A percentile compares a stretch with the other conserved stretches of the same genome.
These are phyloP conservation scores for Phragmatobia fuliginosa DNA, from an alignment of 2,888 invertebrate genomes.

Conservation along the genomic window DNA sequence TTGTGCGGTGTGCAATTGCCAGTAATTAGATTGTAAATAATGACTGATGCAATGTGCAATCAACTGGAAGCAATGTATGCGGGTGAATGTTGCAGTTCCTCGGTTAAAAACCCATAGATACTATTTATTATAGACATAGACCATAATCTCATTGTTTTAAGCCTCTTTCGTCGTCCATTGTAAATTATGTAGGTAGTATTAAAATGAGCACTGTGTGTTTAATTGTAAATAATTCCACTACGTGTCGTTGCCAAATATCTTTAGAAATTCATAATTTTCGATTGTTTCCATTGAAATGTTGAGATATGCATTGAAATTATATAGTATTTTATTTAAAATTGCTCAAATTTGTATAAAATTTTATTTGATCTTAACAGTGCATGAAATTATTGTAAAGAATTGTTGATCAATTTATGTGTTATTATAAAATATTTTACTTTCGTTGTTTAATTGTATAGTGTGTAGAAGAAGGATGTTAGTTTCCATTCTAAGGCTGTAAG, in stretches of 20 bases:
- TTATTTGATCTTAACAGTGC: constrained; percentile 29
- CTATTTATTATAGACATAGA: constrained; percentile 51
- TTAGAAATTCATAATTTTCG: constrained; percentile 27
- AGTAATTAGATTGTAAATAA: constrained; percentile 37
- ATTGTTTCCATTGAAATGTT: constrained; percentile 14
- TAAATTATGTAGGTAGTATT: constrained; percentile 42
- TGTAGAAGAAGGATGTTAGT: constrained; percentile 31
- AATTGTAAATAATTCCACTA: constrained; percentile 47
- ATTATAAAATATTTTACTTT: constrained; percentile 12
- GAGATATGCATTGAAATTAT: background rate
- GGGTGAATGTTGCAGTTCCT: constrained; percentile 55
- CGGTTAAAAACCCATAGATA: constrained; percentile 47
- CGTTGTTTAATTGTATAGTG: constrained; percentile 7
- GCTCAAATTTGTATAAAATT: constrained; percentile 38
- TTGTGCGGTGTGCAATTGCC: constrained; percentile 42
- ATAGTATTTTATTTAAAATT: constrained; percentile 32
- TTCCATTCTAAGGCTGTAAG: constrained; percentile 59
- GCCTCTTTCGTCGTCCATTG: constrained; percentile 50
- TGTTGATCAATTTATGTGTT: constrained; percentile 18
- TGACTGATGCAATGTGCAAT: constrained; percentile 46
- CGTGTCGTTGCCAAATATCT: constrained; percentile 49
- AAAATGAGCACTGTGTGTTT: constrained; percentile 45
- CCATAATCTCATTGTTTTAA: constrained; percentile 49
- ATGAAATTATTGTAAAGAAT: constrained; percentile 10
- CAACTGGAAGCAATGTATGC: constrained; percentile 46